phyloP scores from a whole-genome alignment of 2,113 vertebrate genomes.

The Gopherus evgoodei region DNA sequence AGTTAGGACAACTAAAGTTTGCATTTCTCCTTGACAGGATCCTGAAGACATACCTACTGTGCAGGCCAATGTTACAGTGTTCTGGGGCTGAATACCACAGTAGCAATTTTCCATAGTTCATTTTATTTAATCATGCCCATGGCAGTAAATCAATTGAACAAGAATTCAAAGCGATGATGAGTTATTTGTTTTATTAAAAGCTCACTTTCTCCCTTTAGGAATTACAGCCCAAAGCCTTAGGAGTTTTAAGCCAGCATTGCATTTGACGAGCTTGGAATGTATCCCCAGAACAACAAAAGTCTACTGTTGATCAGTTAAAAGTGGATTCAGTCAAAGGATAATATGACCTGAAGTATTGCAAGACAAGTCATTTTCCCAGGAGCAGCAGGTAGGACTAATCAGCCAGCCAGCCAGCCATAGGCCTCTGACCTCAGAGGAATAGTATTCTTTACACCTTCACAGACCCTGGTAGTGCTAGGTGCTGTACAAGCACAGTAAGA shows the following conservation, averaged over 20 bases:
- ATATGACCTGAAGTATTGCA: background rate
- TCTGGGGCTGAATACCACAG: background rate
- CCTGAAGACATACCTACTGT: background rate
- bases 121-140: background rate
- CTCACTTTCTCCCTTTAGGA: background rate
- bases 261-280: background rate
- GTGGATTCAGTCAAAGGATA: background rate
- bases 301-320: background rate
- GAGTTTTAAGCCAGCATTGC: background rate
- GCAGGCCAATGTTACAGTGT: background rate
- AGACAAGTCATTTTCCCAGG: background rate
- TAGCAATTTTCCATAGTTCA: background rate
- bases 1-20: background rate
- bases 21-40: background rate
- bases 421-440: too few species aligned
- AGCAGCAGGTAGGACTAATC: too few species aligned
- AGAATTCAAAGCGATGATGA: background rate
- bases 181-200: background rate
- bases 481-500: too few species aligned
- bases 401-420: too few species aligned
- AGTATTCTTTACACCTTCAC: too few species aligned
- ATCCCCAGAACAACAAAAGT: fast-evolving
- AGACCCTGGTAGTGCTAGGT: too few species aligned
- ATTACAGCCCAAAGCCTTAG: background rate
- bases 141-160: background rate